Evolutionary conservation across 2,797 vertebrate species (phyloP).

Genomic region (Perodicticus potto): DNA sequence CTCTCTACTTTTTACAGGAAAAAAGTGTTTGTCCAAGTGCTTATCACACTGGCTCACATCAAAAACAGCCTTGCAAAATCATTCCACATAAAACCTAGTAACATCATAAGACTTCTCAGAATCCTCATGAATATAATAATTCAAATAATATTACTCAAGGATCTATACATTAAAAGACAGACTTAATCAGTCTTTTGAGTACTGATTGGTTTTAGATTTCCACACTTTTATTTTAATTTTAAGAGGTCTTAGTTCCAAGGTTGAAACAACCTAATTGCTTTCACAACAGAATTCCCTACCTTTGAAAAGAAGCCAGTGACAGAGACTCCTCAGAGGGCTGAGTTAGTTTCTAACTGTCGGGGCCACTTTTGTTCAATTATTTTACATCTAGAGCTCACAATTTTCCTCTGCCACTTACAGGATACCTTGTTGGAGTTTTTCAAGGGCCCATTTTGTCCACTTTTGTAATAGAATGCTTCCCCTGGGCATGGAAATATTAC

Average conservation of each 20-base stretch:
- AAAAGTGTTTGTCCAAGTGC: slow-evolving; percentile 78
- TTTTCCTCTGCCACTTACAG: slow-evolving; percentile 42
- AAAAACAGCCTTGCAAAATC: slow-evolving; percentile 80
- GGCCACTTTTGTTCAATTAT: slow-evolving; percentile 57
- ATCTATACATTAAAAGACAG: slow-evolving; percentile 72
- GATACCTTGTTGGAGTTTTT: slow-evolving; percentile 50
- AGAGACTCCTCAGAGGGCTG: not conserved
- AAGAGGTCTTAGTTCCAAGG: slow-evolving; percentile 56
- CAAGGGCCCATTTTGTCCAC: slow-evolving; percentile 35
- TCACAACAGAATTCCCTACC: slow-evolving; percentile 60
- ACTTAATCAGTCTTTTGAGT: slow-evolving; percentile 70
- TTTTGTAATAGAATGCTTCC: slow-evolving; percentile 74
- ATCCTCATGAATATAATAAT: slow-evolving; percentile 71
- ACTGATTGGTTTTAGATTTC: slow-evolving; percentile 79
- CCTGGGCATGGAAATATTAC: slow-evolving; percentile 66
- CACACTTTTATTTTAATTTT: slow-evolving; percentile 68
- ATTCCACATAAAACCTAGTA: slow-evolving; percentile 78
- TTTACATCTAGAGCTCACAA: slow-evolving; percentile 42
- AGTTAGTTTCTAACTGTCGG: slow-evolving; percentile 6
- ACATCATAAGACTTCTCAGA: slow-evolving; percentile 71
- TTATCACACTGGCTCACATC: slow-evolving; percentile 78
- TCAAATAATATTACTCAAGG: slow-evolving; percentile 63
- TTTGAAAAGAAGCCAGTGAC: not conserved
- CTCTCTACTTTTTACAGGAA: not conserved
- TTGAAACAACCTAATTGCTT: slow-evolving; percentile 67